These are phyloP conservation scores for Polyploca ridens DNA, from an alignment of 2,888 invertebrate species.

Conservation along the genomic window DNA sequence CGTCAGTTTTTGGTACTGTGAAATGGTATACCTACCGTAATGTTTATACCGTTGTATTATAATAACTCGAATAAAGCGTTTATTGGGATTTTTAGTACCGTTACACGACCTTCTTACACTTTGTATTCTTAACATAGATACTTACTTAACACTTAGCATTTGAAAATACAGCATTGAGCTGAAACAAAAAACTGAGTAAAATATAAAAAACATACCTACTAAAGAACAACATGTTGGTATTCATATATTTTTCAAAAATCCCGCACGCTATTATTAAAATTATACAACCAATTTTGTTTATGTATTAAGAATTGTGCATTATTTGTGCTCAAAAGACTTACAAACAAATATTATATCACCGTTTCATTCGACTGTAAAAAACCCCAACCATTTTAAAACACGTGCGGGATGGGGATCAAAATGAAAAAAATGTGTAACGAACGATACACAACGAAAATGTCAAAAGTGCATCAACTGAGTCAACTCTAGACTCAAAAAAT, in stretches of 20 bases:
- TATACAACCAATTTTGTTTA: not conserved
- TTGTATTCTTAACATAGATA: not conserved
- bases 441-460: no score
- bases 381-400: no score
- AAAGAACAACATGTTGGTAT: not conserved
- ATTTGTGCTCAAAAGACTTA: not conserved
- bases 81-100: constrained; percentile 1
- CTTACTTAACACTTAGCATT: not conserved
- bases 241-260: not conserved
- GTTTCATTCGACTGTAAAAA: not conserved
- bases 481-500: not conserved
- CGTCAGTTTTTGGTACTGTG: not conserved
- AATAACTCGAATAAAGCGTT: constrained; percentile 4
- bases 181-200: not conserved
- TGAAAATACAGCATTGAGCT: not conserved
- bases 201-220: not conserved
- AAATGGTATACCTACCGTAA: not conserved
- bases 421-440: no score
- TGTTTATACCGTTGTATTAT: not conserved
- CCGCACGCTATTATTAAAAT: not conserved
- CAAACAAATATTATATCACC: not conserved
- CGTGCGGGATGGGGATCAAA: no score
- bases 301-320: not conserved
- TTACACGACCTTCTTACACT: not conserved
- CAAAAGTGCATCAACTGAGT: not conserved